phyloP scores from a whole-genome alignment of 2,797 vertebrate genomes.

The Xenentodon cancila region DNA sequence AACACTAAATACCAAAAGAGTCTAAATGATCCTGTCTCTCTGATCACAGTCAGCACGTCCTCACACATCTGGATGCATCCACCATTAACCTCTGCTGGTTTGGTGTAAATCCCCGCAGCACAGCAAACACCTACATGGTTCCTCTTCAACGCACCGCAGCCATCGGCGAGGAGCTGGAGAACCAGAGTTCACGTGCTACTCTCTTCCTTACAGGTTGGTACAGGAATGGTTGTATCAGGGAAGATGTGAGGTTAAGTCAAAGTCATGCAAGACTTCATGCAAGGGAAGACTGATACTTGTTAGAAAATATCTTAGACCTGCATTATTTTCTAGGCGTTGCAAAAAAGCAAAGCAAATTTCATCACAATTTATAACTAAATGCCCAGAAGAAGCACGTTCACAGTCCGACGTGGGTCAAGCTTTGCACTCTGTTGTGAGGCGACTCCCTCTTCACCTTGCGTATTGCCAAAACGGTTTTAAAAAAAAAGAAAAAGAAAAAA shows the following conservation, averaged over 20 bases:
- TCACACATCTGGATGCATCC: neutral
- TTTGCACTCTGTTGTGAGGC: neutral
- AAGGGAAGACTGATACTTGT: conserved; percentile 20
- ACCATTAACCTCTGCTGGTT: neutral
- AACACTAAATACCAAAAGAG: neutral
- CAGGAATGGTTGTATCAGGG: conserved; percentile 56
- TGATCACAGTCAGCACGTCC: too few species aligned
- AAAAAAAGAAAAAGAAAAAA: conserved; percentile 24
- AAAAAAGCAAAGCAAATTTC: neutral
- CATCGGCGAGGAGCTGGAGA: conserved; percentile 2
- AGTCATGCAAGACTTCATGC: conserved; percentile 65
- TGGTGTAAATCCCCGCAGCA: neutral
- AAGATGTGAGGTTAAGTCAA: conserved; percentile 39
- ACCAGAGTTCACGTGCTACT: neutral
- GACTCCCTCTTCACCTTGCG: conserved; percentile 35
- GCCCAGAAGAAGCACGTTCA: neutral
- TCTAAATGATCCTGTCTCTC: neutral
- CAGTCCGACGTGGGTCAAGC: neutral
- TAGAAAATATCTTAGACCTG: neutral
- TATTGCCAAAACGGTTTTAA: conserved; percentile 9
- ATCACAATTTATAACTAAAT: neutral
- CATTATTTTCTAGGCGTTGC: neutral
- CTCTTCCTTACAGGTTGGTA: conserved; percentile 10
- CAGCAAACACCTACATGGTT: too few species aligned
- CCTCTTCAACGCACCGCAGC: neutral